Evolutionary conservation across 2,888 invertebrate species (phyloP).

Genomic region (Cataglyphis cursor): DNA sequence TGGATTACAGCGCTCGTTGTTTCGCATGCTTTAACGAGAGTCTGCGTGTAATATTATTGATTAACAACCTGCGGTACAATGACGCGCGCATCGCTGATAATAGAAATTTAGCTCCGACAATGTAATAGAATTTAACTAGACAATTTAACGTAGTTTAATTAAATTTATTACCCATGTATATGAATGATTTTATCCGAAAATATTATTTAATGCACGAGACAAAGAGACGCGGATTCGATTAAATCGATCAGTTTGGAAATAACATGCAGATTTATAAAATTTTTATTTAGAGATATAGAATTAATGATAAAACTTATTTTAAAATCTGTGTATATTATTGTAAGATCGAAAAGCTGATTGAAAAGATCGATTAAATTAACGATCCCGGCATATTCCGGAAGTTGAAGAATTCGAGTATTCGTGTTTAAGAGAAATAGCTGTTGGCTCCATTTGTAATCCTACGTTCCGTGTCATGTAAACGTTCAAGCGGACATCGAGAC

Average conservation of each 20-base stretch:
- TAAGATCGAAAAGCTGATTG: constrained; percentile 26
- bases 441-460: constrained; percentile 69
- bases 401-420: constrained; percentile 65
- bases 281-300: background rate
- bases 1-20: constrained; percentile 40
- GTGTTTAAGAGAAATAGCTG: constrained; percentile 65
- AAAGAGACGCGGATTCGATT: background rate
- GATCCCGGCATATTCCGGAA: constrained; percentile 50
- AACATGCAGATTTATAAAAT: background rate
- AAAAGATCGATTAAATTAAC: constrained; percentile 64
- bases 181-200: constrained; percentile 23
- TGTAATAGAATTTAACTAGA: constrained; percentile 51
- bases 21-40: constrained; percentile 38
- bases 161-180: constrained; percentile 15
- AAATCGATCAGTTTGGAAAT: background rate
- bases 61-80: constrained; percentile 43
- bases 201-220: constrained; percentile 12
- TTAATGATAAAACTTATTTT: background rate
- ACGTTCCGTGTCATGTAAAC: constrained; percentile 75
- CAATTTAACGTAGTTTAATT: constrained; percentile 37
- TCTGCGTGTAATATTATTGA: constrained; percentile 51
- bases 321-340: background rate
- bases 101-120: constrained; percentile 33
- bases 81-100: constrained; percentile 38
- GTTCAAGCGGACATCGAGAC: constrained; percentile 72